Base-by-base conservation (phyloP, 2,888 invertebrate genomes). In the Leptopilina myrica region DNA sequence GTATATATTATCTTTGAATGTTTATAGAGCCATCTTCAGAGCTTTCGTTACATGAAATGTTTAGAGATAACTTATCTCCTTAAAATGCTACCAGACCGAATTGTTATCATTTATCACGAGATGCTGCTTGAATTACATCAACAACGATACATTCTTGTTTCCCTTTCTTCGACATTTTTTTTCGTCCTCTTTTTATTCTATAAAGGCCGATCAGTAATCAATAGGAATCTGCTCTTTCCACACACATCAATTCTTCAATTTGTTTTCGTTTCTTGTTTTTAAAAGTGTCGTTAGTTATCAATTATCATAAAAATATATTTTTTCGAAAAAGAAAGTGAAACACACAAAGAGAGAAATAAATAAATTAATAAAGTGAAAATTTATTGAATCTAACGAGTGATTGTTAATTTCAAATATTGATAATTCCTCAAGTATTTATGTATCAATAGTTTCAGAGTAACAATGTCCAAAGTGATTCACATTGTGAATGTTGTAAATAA, bases 51-150 rank as follows among this genome's bases (percentile, higher is more conserved):
- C 73, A 56, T 59, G 33, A 56, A 73, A 56, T 67, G 69, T 56
- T 33, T 7, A 46, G n/a, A 73, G 78, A 78, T 78, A 78, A 62
- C 62, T 14, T 78, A 78, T 78, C 78, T 53, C 20, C 33, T 49
- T 59, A 73, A 43, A 33, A 49, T 40, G 73, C 33, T 43, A 33
- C 69, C 78, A 59, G 69, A 26, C 40, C 14, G 49, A n/a, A 46
- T 69, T 15, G 26, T 49, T 69, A 64, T 56, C 46, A 64, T 62
- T 69, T 67, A 69, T 78, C 78, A 64, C 15, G 33, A 78, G 69
- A 64, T 59, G 69, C 14, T 49, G 73, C 20, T 15, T 20, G 49
- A 43, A 20, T 64, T 49, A 20, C 62, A 62, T 62, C 53, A 46
- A 8, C 33, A 46, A 40, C 20, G 77, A 53, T 56, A 65, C n/a